A percentile compares a stretch with the other conserved stretches of the same genome.
Evolutionary conservation across 2,113 vertebrate genomes (phyloP).

Genomic region (Platysternon megacephalum): DNA sequence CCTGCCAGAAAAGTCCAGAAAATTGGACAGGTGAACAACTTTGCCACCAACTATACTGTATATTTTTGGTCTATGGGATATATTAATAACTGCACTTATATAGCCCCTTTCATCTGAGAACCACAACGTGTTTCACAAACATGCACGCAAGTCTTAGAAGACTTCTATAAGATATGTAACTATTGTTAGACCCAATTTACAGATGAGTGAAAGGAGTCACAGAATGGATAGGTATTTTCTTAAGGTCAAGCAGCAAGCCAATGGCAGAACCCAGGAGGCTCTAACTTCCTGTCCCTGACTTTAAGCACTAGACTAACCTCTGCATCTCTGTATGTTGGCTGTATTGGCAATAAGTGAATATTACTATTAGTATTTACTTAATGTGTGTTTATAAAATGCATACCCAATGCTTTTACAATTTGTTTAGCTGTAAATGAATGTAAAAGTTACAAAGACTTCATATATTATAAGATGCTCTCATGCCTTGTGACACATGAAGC

Average conservation of each 20-base stretch:
- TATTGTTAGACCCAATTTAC: not conserved
- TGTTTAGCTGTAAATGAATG: not conserved
- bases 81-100: not conserved
- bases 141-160: not conserved
- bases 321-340: rapidly evolving
- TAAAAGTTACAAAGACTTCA: not conserved
- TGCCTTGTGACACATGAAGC: not conserved
- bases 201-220: not conserved
- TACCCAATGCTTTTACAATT: not conserved
- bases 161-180: not conserved
- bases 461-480: not conserved
- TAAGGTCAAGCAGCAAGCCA: not conserved
- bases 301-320: not conserved
- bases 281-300: not conserved
- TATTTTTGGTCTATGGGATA: not conserved
- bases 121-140: rapidly evolving
- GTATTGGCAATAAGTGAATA: not conserved
- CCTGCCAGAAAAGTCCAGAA: not conserved
- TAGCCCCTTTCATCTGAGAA: not conserved
- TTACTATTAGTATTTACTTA: not conserved
- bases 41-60: not conserved
- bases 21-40: not conserved
- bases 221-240: rapidly evolving
- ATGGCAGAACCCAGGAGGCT: not conserved
- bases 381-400: not conserved